Conservation (phyloP, 2,113 vertebrate species). For the Pterocles gutturalis region DNA sequence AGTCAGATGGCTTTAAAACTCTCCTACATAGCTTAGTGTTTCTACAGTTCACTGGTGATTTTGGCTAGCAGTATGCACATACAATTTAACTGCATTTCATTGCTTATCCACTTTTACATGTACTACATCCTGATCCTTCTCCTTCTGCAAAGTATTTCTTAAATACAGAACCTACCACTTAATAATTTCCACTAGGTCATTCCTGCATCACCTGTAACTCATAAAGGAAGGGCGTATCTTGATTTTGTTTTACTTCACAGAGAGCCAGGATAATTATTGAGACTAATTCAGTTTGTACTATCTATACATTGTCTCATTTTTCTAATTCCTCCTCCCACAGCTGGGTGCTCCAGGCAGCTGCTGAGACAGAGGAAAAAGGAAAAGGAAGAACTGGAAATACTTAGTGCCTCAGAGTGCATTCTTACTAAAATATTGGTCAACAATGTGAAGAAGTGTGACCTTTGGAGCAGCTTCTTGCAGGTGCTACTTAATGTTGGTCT, state of each 20-base stretch:
- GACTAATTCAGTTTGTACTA: background rate
- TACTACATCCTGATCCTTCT: background rate
- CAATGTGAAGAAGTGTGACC: background rate
- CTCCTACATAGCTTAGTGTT: background rate
- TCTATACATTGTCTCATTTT: background rate
- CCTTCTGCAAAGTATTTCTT: background rate
- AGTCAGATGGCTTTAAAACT: background rate
- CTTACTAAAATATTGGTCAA: background rate
- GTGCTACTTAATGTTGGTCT: background rate
- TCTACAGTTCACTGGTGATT: background rate
- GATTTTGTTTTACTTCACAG: background rate
- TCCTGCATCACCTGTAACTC: background rate
- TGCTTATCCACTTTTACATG: background rate
- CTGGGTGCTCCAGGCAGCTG: background rate
- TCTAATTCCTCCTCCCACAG: background rate
- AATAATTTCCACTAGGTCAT: background rate
- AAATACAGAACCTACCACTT: background rate
- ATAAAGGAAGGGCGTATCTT: background rate
- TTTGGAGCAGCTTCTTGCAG: background rate
- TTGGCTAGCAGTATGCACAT: background rate
- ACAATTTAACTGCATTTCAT: background rate
- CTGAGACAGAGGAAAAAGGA: background rate
- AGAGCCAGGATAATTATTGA: background rate
- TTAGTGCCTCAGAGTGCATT: background rate
- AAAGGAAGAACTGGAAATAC: background rate